These are phyloP conservation scores for Tortricodes alternella DNA, from an alignment of 2,888 invertebrate species.

Conservation along the genomic window DNA sequence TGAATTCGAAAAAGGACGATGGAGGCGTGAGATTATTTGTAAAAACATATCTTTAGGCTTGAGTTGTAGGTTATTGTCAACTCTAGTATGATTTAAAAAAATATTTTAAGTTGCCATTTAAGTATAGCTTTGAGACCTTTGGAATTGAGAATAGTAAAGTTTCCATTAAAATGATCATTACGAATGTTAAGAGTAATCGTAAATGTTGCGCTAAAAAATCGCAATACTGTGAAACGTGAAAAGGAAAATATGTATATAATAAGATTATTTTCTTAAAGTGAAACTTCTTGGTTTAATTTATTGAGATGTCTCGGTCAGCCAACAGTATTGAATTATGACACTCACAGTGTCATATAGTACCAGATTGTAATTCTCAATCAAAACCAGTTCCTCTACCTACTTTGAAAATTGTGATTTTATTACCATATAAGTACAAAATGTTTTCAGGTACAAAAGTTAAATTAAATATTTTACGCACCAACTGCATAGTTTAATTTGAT, in stretches of 20 bases:
- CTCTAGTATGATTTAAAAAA: background rate
- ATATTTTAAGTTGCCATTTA: background rate
- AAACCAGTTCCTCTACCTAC: slow-evolving; percentile 66
- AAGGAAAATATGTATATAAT: background rate
- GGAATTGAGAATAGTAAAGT: too few species aligned
- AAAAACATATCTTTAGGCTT: slow-evolving; percentile 1
- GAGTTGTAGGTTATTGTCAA: background rate
- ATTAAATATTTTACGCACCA: slow-evolving; percentile 64
- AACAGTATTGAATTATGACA: background rate
- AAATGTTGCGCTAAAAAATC: too few species aligned
- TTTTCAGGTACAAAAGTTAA: slow-evolving; percentile 59
- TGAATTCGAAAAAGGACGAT: too few species aligned
- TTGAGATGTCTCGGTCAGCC: background rate
- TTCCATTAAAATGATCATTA: too few species aligned
- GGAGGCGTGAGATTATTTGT: background rate
- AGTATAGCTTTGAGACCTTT: background rate
- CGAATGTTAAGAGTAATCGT: background rate
- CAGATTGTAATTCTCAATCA: slow-evolving; percentile 23
- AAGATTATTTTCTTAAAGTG: too few species aligned
- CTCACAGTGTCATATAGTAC: slow-evolving; percentile 15
- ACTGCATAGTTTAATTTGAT: slow-evolving; percentile 27
- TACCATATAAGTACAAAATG: slow-evolving; percentile 51
- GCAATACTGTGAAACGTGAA: too few species aligned
- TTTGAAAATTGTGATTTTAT: slow-evolving; percentile 67
- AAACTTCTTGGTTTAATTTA: background rate